Percentiles rank a stretch among this genome's conserved stretches.
These are phyloP conservation scores for Cyaniris semiargus DNA, from an alignment of 2,888 invertebrate genomes.

Conservation along the genomic window DNA sequence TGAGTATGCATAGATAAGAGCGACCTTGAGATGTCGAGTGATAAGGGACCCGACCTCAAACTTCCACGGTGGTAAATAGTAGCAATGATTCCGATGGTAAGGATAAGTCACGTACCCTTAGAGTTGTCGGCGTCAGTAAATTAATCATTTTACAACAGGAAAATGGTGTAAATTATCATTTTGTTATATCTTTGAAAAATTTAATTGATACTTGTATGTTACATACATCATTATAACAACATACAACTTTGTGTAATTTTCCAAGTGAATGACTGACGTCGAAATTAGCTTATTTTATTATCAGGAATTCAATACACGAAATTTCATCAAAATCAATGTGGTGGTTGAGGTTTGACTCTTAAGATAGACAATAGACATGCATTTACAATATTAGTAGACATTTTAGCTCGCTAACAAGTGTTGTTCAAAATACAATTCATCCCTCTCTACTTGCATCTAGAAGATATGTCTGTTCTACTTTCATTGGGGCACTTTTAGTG, in stretches of 20 bases:
- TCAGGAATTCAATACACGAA: no score
- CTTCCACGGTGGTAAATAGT: slow-evolving; percentile 3
- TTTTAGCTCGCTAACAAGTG: no score
- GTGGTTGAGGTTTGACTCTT: no score
- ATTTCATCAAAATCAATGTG: no score
- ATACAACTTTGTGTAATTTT: no score
- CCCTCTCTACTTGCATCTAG: not conserved
- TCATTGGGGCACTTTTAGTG: not conserved
- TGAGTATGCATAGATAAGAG: not conserved
- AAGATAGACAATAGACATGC: no score
- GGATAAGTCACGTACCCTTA: not conserved
- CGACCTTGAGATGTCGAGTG: not conserved
- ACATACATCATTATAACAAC: no score
- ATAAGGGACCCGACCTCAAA: slow-evolving; percentile 1
- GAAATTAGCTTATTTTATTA: no score
- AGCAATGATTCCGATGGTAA: not conserved
- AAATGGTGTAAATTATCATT: not conserved
- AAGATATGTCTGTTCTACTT: not conserved
- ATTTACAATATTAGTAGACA: no score
- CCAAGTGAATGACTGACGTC: no score
- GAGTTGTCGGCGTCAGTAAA: not conserved
- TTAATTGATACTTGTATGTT: no score
- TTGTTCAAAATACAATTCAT: no score
- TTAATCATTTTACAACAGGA: not conserved
- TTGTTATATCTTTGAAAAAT: not conserved